Evolutionary conservation across 2,888 invertebrate species (phyloP), one percentile per base, ranked within the genome.

Genomic region (Eretmocerus hayati): DNA sequence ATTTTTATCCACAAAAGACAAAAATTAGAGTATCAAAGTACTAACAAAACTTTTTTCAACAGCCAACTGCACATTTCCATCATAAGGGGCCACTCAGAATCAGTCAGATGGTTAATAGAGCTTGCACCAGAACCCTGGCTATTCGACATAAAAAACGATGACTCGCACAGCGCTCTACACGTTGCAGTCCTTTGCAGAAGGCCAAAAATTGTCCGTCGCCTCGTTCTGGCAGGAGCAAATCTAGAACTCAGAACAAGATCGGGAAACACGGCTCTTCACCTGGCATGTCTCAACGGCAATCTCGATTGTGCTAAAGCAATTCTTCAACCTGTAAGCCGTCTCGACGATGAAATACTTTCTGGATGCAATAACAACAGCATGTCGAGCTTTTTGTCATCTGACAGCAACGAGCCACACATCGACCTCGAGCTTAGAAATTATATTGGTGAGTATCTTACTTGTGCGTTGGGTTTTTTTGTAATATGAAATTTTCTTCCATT

Each of bases 51-150:
- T 9, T n/a, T n/a, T n/a, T n/a, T n/a, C n/a, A n/a, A n/a, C n/a
- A 92, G 91, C 62, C 82, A 85, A 72, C 76, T 94, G 59, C 93
- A 93, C 75, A 87, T 90, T 31, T 85, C 91, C 59, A 33, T 92
- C 59, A 80, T 87, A 44, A 82, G 86, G 55, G 84, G 85, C 35
- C 81, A 81, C 64, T 75, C 79, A 54, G 84, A 87, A 62, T 81
- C 85, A 50, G 83, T 87, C 1, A 75, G 82, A 57, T 81, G 83
- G 42, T 77, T 93, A 42, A 85, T 92, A 60, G 79, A 81, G 54
- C 76, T 86, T 66, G 85, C 86, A 50, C 88, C 90, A 23, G 81
- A 85, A 72, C 83, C 84, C 43, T 79, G 80, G 40, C 78, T 85
- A 52, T 74, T 93, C 37, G 85, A 92, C 69, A 80, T 89, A 31